Percentiles rank a stretch among this genome's conserved stretches.
These are phyloP conservation scores for Megaptera novaeangliae DNA, from an alignment of 2,113 vertebrate genomes.

Conservation along the genomic window DNA sequence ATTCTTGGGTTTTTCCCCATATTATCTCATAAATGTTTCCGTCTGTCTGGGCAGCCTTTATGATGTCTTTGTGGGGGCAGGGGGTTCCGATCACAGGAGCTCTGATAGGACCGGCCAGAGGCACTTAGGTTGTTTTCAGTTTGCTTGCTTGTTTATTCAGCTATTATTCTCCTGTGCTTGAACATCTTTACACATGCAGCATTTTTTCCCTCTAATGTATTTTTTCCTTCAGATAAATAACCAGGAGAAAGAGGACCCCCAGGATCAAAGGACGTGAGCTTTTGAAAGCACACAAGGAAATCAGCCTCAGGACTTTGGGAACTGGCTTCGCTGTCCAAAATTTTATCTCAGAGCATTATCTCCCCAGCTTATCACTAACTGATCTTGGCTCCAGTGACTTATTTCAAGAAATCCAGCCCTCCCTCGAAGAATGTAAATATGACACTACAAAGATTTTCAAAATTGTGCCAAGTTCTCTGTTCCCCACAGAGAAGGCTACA, in stretches of 20 bases:
- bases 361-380: neutral
- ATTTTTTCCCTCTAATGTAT: neutral
- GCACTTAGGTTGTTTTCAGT: accelerated
- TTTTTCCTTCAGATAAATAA: neutral
- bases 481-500: accelerated
- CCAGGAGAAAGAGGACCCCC: neutral
- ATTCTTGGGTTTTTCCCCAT: accelerated
- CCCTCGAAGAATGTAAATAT: neutral
- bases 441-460: neutral
- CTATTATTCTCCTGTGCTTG: no score
- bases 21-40: accelerated
- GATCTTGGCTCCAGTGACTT: neutral
- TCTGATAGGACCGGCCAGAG: accelerated
- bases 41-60: accelerated
- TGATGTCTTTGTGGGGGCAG: accelerated
- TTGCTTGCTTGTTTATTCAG: neutral
- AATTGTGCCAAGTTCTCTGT: neutral
- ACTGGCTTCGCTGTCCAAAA: neutral
- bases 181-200: accelerated
- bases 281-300: neutral
- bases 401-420: neutral
- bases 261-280: neutral
- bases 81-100: neutral
- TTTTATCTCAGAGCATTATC: neutral
- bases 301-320: neutral